These are phyloP conservation scores for Artibeus lituratus DNA, from an alignment of 2,797 vertebrate genomes.

Conservation along the genomic window DNA sequence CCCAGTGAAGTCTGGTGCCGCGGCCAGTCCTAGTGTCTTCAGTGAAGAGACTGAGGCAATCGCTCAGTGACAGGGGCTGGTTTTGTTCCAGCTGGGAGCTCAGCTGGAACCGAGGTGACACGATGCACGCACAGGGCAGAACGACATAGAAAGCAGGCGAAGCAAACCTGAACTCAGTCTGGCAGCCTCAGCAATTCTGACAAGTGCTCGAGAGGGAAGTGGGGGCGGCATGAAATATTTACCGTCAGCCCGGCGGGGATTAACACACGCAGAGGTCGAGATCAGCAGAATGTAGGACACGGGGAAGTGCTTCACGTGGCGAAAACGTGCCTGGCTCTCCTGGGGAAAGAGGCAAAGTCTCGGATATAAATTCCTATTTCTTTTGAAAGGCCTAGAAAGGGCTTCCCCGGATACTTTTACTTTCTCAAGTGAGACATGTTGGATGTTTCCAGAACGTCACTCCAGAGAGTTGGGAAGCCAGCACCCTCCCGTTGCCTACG, in stretches of 20 bases:
- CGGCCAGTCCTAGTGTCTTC: neutral
- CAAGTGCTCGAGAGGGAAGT: neutral
- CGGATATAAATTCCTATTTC: neutral
- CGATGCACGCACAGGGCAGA: too few relatives aligned
- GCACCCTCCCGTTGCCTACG: neutral
- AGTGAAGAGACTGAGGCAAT: neutral
- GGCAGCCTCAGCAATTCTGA: slow-evolving; percentile 13
- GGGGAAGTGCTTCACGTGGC: neutral
- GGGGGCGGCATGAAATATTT: slow-evolving; percentile 57
- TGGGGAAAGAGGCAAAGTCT: neutral
- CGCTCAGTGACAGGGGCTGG: neutral
- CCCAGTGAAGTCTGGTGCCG: neutral
- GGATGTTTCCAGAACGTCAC: neutral
- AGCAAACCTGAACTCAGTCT: slow-evolving; percentile 13
- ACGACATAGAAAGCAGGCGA: slow-evolving; percentile 14
- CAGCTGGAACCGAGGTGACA: neutral
- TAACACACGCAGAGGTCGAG: neutral
- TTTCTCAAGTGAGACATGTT: neutral
- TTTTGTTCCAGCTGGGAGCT: neutral
- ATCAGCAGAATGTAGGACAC: neutral
- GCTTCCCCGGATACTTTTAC: neutral
- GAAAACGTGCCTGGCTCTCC: neutral
- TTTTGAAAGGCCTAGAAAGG: neutral
- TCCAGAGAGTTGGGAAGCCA: neutral
- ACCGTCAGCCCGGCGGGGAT: neutral